A percentile compares a stretch with the other conserved stretches of the same genome.
phyloP scores from a whole-genome alignment of 2,797 vertebrate species.

The Tauraco hartlaubi region DNA sequence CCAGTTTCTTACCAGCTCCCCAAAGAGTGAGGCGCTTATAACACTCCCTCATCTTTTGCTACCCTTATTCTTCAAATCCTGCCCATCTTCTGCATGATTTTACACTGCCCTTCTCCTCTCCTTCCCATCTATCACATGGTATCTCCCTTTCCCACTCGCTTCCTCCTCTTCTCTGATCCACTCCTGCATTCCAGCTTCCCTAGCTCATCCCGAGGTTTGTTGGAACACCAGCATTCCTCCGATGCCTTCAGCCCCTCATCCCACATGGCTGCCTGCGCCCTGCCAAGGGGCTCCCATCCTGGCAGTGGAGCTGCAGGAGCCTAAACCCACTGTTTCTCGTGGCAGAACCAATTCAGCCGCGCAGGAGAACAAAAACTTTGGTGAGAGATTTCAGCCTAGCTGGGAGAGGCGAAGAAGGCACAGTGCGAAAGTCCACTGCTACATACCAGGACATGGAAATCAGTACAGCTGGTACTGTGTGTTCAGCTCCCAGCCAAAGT shows the following conservation, averaged over 20 bases:
- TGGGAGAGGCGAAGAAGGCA: neutral
- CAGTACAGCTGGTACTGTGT: slow-evolving; percentile 52
- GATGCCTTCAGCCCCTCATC: neutral
- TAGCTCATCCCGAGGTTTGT: neutral
- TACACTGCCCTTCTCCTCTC: slow-evolving; percentile 33
- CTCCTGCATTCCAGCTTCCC: slow-evolving; percentile 35
- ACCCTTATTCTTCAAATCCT: slow-evolving; percentile 28
- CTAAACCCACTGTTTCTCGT: neutral
- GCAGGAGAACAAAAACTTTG: neutral
- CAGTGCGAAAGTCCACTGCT: slow-evolving; percentile 56
- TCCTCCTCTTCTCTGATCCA: neutral
- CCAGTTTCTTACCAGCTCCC: neutral
- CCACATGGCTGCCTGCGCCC: neutral
- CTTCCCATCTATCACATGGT: neutral
- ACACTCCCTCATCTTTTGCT: slow-evolving; percentile 30
- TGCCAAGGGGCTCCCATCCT: neutral
- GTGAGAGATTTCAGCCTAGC: neutral
- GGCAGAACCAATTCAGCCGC: neutral
- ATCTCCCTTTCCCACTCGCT: neutral
- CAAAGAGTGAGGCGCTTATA: neutral
- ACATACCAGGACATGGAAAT: slow-evolving; percentile 33
- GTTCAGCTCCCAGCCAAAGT: slow-evolving; percentile 63
- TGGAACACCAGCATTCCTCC: slow-evolving; percentile 1
- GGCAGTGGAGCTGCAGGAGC: neutral
- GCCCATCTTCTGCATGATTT: slow-evolving; percentile 14